Evolutionary conservation across 2,888 invertebrate genomes (phyloP).

Genomic region (Drosophila anomalipes): DNA sequence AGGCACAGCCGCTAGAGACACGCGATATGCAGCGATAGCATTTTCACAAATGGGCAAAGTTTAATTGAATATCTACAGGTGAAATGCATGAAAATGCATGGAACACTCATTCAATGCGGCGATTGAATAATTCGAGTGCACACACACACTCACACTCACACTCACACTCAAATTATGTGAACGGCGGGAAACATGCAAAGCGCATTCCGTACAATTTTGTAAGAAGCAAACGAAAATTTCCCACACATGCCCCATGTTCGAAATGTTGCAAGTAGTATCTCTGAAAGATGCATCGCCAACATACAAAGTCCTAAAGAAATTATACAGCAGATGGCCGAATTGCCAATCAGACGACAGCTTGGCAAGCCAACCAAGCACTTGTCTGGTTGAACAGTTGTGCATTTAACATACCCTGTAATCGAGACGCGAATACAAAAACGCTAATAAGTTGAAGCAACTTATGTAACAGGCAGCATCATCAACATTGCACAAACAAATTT

Average conservation of each 20-base stretch:
- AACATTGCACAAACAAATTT: too few relatives aligned
- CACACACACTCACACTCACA: background rate
- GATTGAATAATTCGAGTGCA: constrained; percentile 52
- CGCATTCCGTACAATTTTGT: constrained; percentile 38
- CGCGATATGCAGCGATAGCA: constrained; percentile 56
- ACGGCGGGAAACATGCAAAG: constrained; percentile 39
- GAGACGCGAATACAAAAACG: background rate
- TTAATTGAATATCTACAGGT: constrained; percentile 64
- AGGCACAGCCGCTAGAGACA: constrained; percentile 52
- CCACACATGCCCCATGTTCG: constrained; percentile 72
- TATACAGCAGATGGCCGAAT: constrained; percentile 34
- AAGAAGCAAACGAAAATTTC: constrained; percentile 58
- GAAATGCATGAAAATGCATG: constrained; percentile 22
- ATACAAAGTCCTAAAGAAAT: constrained; percentile 57
- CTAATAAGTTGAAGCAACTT: background rate
- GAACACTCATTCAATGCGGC: constrained; percentile 10
- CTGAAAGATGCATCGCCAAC: constrained; percentile 56
- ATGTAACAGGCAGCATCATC: background rate
- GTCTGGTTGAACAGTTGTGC: background rate
- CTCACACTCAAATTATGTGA: constrained; percentile 33
- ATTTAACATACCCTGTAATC: constrained; percentile 35
- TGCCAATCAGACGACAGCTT: constrained; percentile 46
- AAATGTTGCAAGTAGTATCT: constrained; percentile 64
- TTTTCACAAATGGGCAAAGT: constrained; percentile 37
- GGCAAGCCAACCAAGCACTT: constrained; percentile 43